These are phyloP conservation scores for Tenebrosternarchus preto DNA, from an alignment of 2,113 vertebrate genomes.

Conservation along the genomic window DNA sequence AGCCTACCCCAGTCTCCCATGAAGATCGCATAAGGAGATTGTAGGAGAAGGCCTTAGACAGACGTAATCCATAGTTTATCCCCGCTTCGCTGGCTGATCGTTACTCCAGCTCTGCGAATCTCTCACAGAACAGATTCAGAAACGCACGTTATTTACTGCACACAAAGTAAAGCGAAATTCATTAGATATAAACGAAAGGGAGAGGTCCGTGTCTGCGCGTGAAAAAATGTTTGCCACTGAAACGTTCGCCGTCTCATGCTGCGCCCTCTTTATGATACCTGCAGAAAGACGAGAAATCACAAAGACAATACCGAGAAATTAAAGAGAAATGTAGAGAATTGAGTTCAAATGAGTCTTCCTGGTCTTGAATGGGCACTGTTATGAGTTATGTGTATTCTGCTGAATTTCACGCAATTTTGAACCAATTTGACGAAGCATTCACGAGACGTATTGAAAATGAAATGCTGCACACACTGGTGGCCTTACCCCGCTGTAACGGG, in stretches of 20 bases:
- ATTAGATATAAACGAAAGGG: background rate
- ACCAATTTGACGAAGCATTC: background rate
- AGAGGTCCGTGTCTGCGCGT: background rate
- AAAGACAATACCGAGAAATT: too few species aligned
- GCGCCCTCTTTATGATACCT: too few species aligned
- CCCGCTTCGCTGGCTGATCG: constrained; percentile 4
- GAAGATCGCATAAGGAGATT: constrained; percentile 7
- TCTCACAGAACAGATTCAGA: background rate
- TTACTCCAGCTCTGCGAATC: constrained; percentile 13
- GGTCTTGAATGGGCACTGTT: too few species aligned
- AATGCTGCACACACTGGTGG: background rate
- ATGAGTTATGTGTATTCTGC: too few species aligned
- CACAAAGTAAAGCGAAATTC: background rate
- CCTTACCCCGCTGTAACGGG: too few species aligned
- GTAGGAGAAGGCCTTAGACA: background rate
- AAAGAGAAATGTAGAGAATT: too few species aligned
- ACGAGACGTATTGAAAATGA: background rate
- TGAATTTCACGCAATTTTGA: background rate
- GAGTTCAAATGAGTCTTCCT: too few species aligned
- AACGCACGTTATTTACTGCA: constrained; percentile 1
- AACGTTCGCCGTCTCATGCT: background rate
- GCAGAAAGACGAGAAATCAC: too few species aligned
- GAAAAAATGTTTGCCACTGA: background rate
- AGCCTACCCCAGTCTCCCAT: constrained; percentile 1
- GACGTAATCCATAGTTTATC: constrained; percentile 31